Evolutionary conservation across 2,888 invertebrate genomes (phyloP).

Genomic region (Entomobrya multifasciata): DNA sequence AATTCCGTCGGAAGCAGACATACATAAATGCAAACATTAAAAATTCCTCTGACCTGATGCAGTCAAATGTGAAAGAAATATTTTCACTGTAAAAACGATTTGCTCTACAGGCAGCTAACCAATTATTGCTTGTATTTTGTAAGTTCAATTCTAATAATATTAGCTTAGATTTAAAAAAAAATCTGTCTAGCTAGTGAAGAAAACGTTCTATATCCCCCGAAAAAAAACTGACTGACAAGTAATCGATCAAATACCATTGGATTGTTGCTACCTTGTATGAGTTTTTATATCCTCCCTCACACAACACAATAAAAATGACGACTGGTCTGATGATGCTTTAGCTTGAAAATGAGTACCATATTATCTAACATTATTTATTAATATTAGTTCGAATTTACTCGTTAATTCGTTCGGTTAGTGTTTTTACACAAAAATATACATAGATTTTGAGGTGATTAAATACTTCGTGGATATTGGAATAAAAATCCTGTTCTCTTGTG

Average conservation of each 20-base stretch:
- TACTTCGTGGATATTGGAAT: conserved; percentile 46
- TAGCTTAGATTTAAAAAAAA: background rate
- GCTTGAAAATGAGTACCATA: no score
- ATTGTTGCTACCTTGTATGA: no score
- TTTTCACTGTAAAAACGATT: background rate
- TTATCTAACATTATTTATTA: no score
- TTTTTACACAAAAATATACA: no score
- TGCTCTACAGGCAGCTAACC: background rate
- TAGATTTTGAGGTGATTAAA: conserved; percentile 63
- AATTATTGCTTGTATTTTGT: conserved; percentile 11
- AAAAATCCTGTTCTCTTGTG: conserved; percentile 42
- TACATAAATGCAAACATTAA: background rate
- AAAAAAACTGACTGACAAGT: conserved; percentile 19
- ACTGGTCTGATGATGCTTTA: no score
- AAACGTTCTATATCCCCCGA: background rate
- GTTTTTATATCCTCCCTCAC: no score
- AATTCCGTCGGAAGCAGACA: no score
- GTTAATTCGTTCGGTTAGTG: no score
- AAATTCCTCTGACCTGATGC: background rate
- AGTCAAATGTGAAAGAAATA: background rate
- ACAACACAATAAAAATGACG: no score
- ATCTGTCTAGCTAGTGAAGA: background rate
- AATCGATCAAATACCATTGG: conserved; percentile 23
- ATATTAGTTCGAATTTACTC: no score
- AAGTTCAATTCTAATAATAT: no score